phyloP scores from a whole-genome alignment of 2,113 vertebrate genomes.

The Campylorhamphus procurvoides region DNA sequence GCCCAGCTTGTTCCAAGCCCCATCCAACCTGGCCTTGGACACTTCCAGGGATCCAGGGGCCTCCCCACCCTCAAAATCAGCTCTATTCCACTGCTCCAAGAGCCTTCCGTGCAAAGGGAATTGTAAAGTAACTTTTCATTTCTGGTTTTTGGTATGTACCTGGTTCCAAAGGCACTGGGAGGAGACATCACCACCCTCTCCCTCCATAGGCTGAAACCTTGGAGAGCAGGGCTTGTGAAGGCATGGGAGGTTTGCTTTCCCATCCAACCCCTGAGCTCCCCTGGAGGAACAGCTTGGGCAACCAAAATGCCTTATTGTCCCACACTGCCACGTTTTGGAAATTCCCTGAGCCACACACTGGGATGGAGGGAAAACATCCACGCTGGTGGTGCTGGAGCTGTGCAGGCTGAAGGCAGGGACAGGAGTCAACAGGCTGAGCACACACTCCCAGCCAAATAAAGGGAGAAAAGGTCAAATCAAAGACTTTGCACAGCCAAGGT shows the following conservation, averaged over 20 bases:
- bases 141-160: rapidly evolving
- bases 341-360: rapidly evolving
- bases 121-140: background rate
- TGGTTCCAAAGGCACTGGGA: background rate
- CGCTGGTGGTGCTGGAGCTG: background rate
- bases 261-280: background rate
- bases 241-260: background rate
- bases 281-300: rapidly evolving
- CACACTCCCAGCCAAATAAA: background rate
- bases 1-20: background rate
- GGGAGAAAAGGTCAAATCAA: slow-evolving; percentile 37
- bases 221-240: rapidly evolving
- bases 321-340: rapidly evolving
- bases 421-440: background rate
- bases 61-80: background rate
- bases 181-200: rapidly evolving
- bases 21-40: rapidly evolving
- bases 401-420: background rate
- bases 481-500: too few species aligned
- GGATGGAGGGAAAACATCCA: rapidly evolving
- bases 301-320: background rate
- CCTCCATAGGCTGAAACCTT: background rate
- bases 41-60: background rate
- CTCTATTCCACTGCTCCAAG: background rate
- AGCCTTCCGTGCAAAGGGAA: background rate